Conservation (phyloP, 1,140 invertebrate species). For the Protaetia brevitarsis region DNA sequence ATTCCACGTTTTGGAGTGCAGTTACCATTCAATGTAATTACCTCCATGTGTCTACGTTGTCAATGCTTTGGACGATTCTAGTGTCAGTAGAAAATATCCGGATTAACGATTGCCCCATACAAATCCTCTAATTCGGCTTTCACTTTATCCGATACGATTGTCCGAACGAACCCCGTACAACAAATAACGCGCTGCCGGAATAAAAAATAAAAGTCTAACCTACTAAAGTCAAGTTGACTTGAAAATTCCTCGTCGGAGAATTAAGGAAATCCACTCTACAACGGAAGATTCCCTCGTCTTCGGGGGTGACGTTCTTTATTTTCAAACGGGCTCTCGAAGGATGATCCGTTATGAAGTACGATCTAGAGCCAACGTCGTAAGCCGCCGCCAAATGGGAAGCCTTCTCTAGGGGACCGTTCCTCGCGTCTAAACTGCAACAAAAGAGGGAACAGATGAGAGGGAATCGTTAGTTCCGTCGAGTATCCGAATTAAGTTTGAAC, state of each 20-base stretch:
- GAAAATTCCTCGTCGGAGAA: constrained; percentile 79
- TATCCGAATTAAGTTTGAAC: too few species aligned
- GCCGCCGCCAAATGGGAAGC: constrained; percentile 71
- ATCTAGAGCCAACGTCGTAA: constrained; percentile 68
- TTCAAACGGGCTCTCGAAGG: constrained; percentile 67
- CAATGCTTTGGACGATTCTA: too few species aligned
- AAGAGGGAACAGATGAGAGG: constrained; percentile 11
- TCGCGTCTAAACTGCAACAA: constrained; percentile 69
- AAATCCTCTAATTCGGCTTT: too few species aligned
- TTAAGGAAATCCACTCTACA: constrained; percentile 84
- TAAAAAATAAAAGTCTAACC: constrained; percentile 57
- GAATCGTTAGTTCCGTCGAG: too few species aligned
- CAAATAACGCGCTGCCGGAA: background rate
- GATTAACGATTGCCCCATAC: too few species aligned
- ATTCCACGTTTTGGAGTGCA: too few species aligned
- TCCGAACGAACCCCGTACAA: too few species aligned
- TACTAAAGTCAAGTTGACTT: constrained; percentile 79
- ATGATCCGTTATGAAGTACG: constrained; percentile 71
- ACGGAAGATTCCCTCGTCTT: constrained; percentile 75
- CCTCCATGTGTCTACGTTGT: too few species aligned
- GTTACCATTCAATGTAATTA: too few species aligned
- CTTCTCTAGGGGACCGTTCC: constrained; percentile 59
- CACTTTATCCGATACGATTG: too few species aligned
- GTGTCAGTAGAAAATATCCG: too few species aligned
- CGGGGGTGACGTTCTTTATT: constrained; percentile 66